phyloP scores from a whole-genome alignment of 2,797 vertebrate species.

The Anguilla megastoma region DNA sequence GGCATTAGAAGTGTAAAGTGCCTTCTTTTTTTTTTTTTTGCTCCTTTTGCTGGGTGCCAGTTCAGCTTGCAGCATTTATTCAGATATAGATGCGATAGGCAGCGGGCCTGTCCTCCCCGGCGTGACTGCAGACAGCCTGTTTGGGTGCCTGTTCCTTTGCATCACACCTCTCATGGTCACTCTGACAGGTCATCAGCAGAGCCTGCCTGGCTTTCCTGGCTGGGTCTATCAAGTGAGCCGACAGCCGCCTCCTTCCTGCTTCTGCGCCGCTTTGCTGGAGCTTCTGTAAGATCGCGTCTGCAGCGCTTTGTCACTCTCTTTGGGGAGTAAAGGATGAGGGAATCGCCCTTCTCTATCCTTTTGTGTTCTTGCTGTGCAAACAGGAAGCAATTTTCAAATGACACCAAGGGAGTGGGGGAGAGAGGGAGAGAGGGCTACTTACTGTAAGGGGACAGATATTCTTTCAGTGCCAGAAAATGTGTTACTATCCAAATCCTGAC shows the following conservation, averaged over 20 bases:
- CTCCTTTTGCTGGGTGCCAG: not conserved
- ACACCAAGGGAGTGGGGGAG: not conserved
- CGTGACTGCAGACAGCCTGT: not conserved
- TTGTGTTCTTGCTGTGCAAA: not conserved
- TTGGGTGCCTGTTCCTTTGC: not conserved
- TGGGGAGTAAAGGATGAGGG: not conserved
- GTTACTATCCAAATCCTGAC: conserved; percentile 2
- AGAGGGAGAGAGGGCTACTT: not conserved
- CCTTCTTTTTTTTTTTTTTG: too few species aligned
- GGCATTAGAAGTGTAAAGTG: not conserved
- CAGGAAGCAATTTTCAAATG: conserved; percentile 8
- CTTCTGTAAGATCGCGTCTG: too few species aligned
- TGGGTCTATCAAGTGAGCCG: not conserved
- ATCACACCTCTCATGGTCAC: not conserved
- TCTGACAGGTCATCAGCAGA: not conserved
- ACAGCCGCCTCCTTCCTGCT: not conserved
- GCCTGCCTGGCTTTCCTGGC: not conserved
- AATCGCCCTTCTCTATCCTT: not conserved
- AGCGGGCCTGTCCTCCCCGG: not conserved
- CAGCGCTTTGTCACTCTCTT: not conserved
- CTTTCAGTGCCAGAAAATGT: conserved; percentile 11
- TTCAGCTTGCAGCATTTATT: not conserved
- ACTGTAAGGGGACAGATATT: not conserved
- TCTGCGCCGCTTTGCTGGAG: not conserved
- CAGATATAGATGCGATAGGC: not conserved